phyloP scores from a whole-genome alignment of 1,140 invertebrate species.

The Drosophila cardini region DNA sequence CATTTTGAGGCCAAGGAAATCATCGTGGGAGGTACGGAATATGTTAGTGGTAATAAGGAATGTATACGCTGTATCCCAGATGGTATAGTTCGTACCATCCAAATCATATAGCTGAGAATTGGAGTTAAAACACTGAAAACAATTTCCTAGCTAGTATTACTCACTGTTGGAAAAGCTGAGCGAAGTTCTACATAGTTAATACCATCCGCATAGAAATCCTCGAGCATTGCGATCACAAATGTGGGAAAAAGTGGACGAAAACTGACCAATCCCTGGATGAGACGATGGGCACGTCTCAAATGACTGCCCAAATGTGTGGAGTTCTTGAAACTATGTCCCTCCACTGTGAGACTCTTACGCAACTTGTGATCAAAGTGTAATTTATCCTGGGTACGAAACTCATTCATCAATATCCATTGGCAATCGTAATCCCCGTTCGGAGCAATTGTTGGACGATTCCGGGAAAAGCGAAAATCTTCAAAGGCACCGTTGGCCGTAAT shows the following conservation, averaged over 20 bases:
- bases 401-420: conserved; percentile 87
- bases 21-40: conserved; percentile 86
- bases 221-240: conserved; percentile 88
- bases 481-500: conserved; percentile 70
- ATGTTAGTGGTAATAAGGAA: conserved; percentile 86
- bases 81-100: conserved; percentile 86
- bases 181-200: conserved; percentile 91
- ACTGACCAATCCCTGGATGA: conserved; percentile 87
- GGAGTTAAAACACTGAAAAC: not conserved
- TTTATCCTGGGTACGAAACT: conserved; percentile 78
- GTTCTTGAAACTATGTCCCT: conserved; percentile 85
- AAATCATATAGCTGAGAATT: conserved; percentile 86
- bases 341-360: conserved; percentile 16
- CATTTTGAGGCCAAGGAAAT: conserved; percentile 89
- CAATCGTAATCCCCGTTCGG: conserved; percentile 69
- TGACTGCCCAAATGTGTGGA: conserved; percentile 88
- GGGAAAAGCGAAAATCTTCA: conserved; percentile 82
- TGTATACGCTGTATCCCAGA: conserved; percentile 86
- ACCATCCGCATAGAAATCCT: conserved; percentile 90
- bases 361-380: conserved; percentile 2
- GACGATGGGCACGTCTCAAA: conserved; percentile 88
- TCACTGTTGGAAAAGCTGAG: conserved; percentile 85
- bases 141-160: conserved; percentile 11
- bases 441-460: conserved; percentile 21
- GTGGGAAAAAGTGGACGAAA: conserved; percentile 89